Evolutionary conservation across 2,113 vertebrate species (phyloP), one percentile per base, ranked within the genome.

Genomic region (Labeo rohita): DNA sequence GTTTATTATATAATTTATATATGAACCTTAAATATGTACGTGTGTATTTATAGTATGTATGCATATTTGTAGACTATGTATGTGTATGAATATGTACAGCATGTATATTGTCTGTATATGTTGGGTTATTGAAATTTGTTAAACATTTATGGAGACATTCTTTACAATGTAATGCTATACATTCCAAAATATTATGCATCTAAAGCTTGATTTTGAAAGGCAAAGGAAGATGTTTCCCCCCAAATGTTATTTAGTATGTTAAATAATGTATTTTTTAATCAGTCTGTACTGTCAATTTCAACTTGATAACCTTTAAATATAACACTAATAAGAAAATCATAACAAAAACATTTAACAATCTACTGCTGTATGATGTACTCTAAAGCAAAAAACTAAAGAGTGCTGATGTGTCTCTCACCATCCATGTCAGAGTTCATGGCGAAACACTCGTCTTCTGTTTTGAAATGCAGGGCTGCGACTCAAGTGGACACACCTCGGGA

Each of bases 391-490:
- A 39, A 5, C 39, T 39, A 43, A 43, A 16, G 23, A 65, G 4
- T n/a, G 1, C 8, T 11, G 36, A 78, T 47, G 28, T 28, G 28
- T 28, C 28, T 28, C 28, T 91, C 84, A 94, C 93, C 93, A 84
- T 94, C 92, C 84, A 88, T 78, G 21, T 93, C 91, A 45, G 90
- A 91, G 90, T 91, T 94, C 92, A 93, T 93, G 89, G 89, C 92
- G 87, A 93, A 92, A 65, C 90, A 90, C 91, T 90, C 89, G 88
- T 92, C 91, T 90, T 91, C 90, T 86, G 75, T 61, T 91, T 89
- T 93, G 89, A 90, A 91, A 94, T 93, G 92, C 92, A 94, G 91
- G 91, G 90, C 90, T 93, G 90, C 91, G 73, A 89, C 72, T 92
- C 79, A 39, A 4, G 15, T 36, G 28, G 18, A 88, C 87, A 66